These are phyloP conservation scores for Bucorvus abyssinicus DNA, from an alignment of 2,797 vertebrate genomes.

Conservation along the genomic window DNA sequence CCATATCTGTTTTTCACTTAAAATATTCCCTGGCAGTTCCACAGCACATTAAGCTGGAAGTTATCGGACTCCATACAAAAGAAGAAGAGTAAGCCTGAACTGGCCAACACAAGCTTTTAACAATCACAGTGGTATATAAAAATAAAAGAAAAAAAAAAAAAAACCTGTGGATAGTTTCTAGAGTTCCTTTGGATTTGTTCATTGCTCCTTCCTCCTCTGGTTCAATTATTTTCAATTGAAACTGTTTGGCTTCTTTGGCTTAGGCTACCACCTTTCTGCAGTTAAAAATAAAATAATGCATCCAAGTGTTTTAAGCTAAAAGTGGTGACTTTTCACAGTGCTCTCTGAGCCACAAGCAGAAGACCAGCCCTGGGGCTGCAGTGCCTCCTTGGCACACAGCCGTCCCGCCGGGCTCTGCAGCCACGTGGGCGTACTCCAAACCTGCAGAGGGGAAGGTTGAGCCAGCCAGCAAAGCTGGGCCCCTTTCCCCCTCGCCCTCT, in stretches of 20 bases:
- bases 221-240: constrained; percentile 6
- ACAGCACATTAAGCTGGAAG: neutral
- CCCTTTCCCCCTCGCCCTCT: neutral
- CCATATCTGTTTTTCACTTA: neutral
- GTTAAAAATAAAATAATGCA: neutral
- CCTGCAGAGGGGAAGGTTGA: neutral
- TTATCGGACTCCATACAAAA: neutral
- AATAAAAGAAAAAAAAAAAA: neutral
- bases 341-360: neutral
- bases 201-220: neutral
- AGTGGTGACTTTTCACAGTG: neutral
- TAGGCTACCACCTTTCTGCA: neutral
- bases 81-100: neutral
- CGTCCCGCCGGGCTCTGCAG: neutral
- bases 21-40: neutral
- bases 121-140: neutral
- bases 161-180: neutral
- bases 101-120: neutral
- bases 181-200: neutral
- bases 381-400: neutral
- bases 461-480: neutral
- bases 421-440: neutral
- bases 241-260: neutral
- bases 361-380: neutral
- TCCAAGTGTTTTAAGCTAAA: neutral